These are phyloP conservation scores for Patagioenas fasciata DNA, from an alignment of 2,113 vertebrate species.

Conservation along the genomic window DNA sequence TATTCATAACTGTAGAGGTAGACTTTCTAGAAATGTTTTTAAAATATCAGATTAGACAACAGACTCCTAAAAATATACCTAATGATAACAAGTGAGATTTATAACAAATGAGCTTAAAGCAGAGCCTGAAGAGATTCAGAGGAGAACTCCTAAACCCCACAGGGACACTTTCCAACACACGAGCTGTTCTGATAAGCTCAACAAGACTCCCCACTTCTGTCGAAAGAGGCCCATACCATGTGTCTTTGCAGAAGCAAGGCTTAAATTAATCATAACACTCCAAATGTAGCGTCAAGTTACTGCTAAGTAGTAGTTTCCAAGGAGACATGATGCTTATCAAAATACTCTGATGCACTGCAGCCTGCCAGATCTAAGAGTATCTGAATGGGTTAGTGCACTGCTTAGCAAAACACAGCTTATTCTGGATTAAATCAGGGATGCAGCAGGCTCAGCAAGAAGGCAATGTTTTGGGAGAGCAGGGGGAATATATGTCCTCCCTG, in stretches of 20 bases:
- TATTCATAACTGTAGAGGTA: constrained; percentile 47
- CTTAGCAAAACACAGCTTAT: not conserved
- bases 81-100: constrained; percentile 29
- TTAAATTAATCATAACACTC: constrained; percentile 66
- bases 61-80: constrained; percentile 27
- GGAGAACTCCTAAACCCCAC: not conserved
- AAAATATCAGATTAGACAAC: constrained; percentile 41
- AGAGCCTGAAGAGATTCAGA: constrained; percentile 6
- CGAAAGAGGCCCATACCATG: constrained; percentile 31
- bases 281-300: constrained; percentile 42
- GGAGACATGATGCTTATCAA: constrained; percentile 62
- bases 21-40: constrained; percentile 52
- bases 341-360: constrained; percentile 23
- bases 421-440: not conserved
- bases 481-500: not conserved
- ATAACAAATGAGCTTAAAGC: constrained; percentile 6
- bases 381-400: constrained; percentile 36
- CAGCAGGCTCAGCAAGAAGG: not conserved
- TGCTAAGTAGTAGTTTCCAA: constrained; percentile 68
- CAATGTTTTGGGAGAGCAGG: not conserved
- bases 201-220: constrained; percentile 38
- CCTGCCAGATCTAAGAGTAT: constrained; percentile 27
- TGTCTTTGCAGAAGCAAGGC: constrained; percentile 51
- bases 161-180: not conserved
- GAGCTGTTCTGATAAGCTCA: constrained; percentile 51